Conservation (phyloP, 2,888 invertebrate species). For the Brenthis hecate region DNA sequence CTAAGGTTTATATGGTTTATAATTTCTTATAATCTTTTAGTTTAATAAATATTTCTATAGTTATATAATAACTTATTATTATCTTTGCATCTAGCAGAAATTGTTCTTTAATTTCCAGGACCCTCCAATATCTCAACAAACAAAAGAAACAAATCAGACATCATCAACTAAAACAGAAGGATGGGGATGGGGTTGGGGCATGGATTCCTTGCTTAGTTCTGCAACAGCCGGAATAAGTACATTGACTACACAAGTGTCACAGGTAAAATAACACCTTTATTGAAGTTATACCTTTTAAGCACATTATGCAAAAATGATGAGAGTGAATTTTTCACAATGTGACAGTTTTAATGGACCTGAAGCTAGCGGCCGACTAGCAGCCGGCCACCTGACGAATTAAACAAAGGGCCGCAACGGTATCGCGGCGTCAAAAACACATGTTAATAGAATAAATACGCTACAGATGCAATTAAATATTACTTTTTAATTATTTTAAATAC, state of each 20-base stretch:
- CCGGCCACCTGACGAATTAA: too few relatives aligned
- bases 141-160: conserved; percentile 45
- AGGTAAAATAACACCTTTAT: conserved; percentile 51
- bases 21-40: not conserved
- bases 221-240: conserved; percentile 89
- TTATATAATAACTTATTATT: not conserved
- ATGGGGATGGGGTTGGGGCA: conserved; percentile 89
- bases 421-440: too few relatives aligned
- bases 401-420: too few relatives aligned
- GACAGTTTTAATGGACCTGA: too few relatives aligned
- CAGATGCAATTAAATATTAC: too few relatives aligned
- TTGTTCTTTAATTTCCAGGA: conserved; percentile 15
- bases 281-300: too few relatives aligned
- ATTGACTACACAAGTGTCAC: conserved; percentile 90
- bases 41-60: not conserved
- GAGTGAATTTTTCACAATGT: too few relatives aligned
- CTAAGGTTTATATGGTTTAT: not conserved
- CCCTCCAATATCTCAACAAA: conserved; percentile 44
- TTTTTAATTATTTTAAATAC: too few relatives aligned
- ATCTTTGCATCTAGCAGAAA: not conserved
- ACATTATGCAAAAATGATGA: too few relatives aligned
- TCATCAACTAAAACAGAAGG: conserved; percentile 49
- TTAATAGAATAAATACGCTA: too few relatives aligned
- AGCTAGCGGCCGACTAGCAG: too few relatives aligned
- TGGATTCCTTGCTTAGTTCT: conserved; percentile 87